Base-by-base conservation (phyloP, 2,797 vertebrate species). In the Acrossocheilus fasciatus region DNA sequence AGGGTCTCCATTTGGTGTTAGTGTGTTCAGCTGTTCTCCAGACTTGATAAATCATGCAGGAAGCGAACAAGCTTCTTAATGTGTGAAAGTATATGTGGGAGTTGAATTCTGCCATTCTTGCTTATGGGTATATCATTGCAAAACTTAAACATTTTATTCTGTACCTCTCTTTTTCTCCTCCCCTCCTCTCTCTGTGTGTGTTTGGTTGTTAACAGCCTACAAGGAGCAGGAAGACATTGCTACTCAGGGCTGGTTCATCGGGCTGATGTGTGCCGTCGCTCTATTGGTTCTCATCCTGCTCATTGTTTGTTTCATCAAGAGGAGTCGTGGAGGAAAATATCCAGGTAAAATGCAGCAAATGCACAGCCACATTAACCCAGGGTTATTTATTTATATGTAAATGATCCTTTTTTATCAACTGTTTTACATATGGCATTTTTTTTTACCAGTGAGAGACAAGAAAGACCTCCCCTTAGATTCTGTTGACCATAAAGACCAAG, bases 181-280 rank as follows among this genome's bases (percentile, higher is more conserved):
- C 34, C 82, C 82, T 74, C 64, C 39, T 45, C 50, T 39, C 20
- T 69, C 10, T 88, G 52, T 41, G 36, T 69, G 17, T 89, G 64
- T 86, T 62, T 89, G 57, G 77, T 17, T 87, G 80, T 30, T 79
- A 1, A 9, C 93, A 97, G 98, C 98, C 84, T 99, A 98, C 91
- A 98, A 97, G 90, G 97, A 97, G 89, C 97, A 97, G n/a, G 96
- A 97, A 1, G 97, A 99, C 95, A 98, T 99, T 6, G 98, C 98
- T 74, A 99, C 98, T 6, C 98, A 99, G 91, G 98, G 98, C 92
- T 99, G 98, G 98, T 99, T 99, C 95, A 99, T 99, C 6, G 98
- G 98, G 86, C 93, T 99, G 88, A 99, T 99, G 98, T 99, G 98
- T 26, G 98, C 98, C 91, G 96, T 99, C 0, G 98, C 98, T 73